Evolutionary conservation across 2,888 invertebrate species (phyloP).

Genomic region (Synergus gifuensis): DNA sequence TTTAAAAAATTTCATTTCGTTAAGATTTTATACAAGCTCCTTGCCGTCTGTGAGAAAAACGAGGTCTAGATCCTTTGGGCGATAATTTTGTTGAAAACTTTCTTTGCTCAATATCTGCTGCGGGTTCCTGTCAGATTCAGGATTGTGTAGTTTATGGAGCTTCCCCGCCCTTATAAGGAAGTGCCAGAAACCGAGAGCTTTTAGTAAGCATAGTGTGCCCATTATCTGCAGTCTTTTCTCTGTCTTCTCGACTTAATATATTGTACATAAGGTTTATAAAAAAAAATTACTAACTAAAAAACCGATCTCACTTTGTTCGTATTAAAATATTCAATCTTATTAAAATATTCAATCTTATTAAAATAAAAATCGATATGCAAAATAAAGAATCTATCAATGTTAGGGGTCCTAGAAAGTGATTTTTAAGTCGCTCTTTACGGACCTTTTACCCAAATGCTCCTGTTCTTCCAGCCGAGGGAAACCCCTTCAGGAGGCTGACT

Average conservation of each 20-base stretch:
- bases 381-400: slow-evolving; percentile 51
- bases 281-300: too few relatives aligned
- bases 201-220: slow-evolving; percentile 67
- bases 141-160: slow-evolving; percentile 67
- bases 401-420: slow-evolving; percentile 64
- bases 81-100: slow-evolving; percentile 60
- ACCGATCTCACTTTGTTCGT: too few relatives aligned
- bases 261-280: not conserved
- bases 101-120: slow-evolving; percentile 44
- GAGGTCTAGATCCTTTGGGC: slow-evolving; percentile 31
- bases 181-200: slow-evolving; percentile 51
- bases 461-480: slow-evolving; percentile 21
- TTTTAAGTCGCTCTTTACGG: slow-evolving; percentile 61
- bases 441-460: slow-evolving; percentile 47
- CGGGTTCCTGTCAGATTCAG: slow-evolving; percentile 67
- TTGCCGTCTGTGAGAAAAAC: not conserved
- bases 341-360: slow-evolving; percentile 4
- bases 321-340: not conserved
- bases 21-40: not conserved
- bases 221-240: slow-evolving; percentile 68
- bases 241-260: slow-evolving; percentile 30
- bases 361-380: not conserved
- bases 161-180: slow-evolving; percentile 59
- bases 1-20: not conserved
- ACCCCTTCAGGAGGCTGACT: slow-evolving; percentile 50